Evolutionary conservation across 2,797 vertebrate species (phyloP).

Genomic region (Ataeniobius toweri): DNA sequence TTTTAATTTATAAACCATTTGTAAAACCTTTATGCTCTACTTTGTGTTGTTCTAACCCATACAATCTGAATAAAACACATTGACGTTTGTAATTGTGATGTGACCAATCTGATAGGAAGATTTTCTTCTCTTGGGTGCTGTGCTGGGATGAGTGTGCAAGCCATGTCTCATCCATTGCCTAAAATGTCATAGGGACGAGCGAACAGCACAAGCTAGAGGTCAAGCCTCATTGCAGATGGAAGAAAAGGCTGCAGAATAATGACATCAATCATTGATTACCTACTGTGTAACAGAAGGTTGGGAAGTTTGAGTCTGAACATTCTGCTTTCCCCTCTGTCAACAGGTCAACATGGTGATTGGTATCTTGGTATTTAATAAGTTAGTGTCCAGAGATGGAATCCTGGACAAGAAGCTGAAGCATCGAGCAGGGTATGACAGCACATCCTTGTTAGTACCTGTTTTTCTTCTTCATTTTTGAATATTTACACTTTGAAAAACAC

Average conservation of each 20-base stretch:
- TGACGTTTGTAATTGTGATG: neutral
- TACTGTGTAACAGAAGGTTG: constrained; percentile 16
- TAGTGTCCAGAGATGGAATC: constrained; percentile 99
- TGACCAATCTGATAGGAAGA: constrained; percentile 44
- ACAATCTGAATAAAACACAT: neutral
- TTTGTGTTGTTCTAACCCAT: neutral
- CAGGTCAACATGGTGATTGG: constrained; percentile 99
- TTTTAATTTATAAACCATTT: too few relatives aligned
- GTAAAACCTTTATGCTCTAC: neutral
- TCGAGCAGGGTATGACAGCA: constrained; percentile 94
- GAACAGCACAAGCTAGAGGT: constrained; percentile 63
- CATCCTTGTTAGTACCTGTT: constrained; percentile 76
- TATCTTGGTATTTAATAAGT: constrained; percentile 99
- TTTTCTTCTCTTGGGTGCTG: constrained; percentile 57
- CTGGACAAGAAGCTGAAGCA: constrained; percentile 99
- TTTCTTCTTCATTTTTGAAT: constrained; percentile 54
- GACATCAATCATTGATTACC: constrained; percentile 17
- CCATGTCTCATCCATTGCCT: constrained; percentile 54
- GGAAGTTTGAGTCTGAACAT: constrained; percentile 15
- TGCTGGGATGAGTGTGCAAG: constrained; percentile 46
- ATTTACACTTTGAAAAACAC: neutral
- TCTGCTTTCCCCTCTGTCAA: constrained; percentile 32
- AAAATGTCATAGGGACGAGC: constrained; percentile 67
- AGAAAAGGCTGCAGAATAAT: constrained; percentile 16
- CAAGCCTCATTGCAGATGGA: constrained; percentile 42